Evolutionary conservation across 1,140 invertebrate species (phyloP), one percentile per base, ranked within the genome.

Genomic region (Zaprionus vittiger): DNA sequence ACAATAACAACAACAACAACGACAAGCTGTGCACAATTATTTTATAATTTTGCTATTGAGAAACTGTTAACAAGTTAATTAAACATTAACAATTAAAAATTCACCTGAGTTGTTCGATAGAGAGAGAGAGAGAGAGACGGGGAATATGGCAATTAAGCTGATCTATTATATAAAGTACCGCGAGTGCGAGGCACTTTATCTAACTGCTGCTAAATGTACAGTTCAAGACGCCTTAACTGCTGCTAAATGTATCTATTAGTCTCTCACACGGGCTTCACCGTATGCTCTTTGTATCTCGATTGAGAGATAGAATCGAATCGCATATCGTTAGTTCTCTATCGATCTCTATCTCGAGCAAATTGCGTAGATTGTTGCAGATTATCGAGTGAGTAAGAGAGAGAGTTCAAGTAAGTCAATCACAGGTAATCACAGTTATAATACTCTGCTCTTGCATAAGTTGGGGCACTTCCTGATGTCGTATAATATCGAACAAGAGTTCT

Each of bases 41-140:
- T 76, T 63, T 76, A 74, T 79, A 83, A 73, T 68, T 71, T 74
- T 64, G 69, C 84, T 81, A 89, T 89, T 84, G 85, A 76, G 79
- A 84, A 89, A 90, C 84, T 89, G 84, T 89, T 89, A 89, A 89
- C 84, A 89, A 89, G 84, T 90, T 89, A 81, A 89, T 90, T 89
- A 89, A 69, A 79, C 72, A 79, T 83, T 52, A 52, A 52, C 47
- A 71, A 38, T 59, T 55, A 72, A 59, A 56, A 49, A 61, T 65
- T 31, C 26, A 59, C 56, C 15, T 63, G 31, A 44, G 47, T 59
- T 56, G 63, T 38, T 34, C 31, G 9, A 34, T 11, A 34, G 55
- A 9, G 7, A 11, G 7, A 17, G 7, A 9, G 6, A 1, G 2
- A 3, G 11, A 22, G 11, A 14, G 44, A 4, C 5, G 7, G 44